Base-by-base conservation (phyloP, 1,140 invertebrate genomes). In the Lepidostoma basale region DNA sequence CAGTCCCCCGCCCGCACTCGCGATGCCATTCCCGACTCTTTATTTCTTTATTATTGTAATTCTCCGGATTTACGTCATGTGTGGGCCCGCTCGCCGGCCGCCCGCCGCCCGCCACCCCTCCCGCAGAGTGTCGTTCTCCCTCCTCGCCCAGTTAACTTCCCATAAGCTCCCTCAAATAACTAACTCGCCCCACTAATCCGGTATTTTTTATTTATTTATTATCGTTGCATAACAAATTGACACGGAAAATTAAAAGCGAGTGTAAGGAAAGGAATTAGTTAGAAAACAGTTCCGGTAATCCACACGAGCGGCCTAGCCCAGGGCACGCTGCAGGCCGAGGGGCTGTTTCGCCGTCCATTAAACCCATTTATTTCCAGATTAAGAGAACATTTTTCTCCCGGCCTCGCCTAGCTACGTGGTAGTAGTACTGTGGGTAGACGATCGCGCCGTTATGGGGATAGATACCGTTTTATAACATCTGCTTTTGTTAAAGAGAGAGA, bases 41-140 rank as follows among this genome's bases (percentile, higher is more conserved):
- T 72, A 72, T 72, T 62, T 68, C 66, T 68, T 72, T 68, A 72
- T 68, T 64, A 72, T 72, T 72, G 70, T 72, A 72, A 72, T 72
- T 72, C 67, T 12, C 28, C 65, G 59, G 69, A 68, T 68, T 67
- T 63, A 52, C 68, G 36, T 60, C 39, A 67, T 45, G 65, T 67
- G 60, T 63, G 44, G 18, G 30, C 25, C 39, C 3, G 14, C 45
- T 49, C 9, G 45, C 45, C 45, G 3, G 16, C 16, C 9, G 3
- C 1, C 10, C 6, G 3, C 2, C 42, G 18, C 20, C 44, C 44
- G 3, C 18, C 18, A 8, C 20, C n/a, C 44, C 18, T 14, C 8
- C 14, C 39, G 14, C 47, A 25, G 20, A 28, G n/a, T n/a, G n/a
- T n/a, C n/a, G n/a, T n/a, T n/a, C n/a, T n/a, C n/a, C n/a, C n/a